Evolutionary conservation across 2,113 vertebrate genomes (phyloP), one percentile per base, ranked within the genome.

Genomic region (Shinisaurus crocodilurus): DNA sequence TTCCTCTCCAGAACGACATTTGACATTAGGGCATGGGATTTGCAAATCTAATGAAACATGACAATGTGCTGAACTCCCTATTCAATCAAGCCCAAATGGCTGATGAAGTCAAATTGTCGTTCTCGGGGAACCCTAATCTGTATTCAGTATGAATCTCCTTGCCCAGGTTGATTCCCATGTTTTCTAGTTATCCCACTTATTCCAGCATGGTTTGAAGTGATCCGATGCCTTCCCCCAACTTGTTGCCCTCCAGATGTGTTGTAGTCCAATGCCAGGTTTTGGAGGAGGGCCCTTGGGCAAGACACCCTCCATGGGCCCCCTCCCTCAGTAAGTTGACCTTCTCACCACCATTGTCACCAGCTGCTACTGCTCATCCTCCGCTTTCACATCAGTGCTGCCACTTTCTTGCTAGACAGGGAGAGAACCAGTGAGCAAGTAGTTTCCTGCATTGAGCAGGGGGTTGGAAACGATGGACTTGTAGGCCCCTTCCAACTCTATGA

Each of bases 11-110:
- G 50, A 72, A 80, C 54, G 63, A 27, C 72, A 67, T 79, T 37
- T 90, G 82, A 67, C 89, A 81, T 63, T n/a, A 88, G n/a, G 34
- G 23, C 32, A 6, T 50, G 29, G 32, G 40, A 65, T 80, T 23
- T 85, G 82, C 32, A 65, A 63, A 74, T 87, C 69, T 57, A 90
- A 87, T 82, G 48, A 70, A 86, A 70, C 76, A 82, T 87, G 89
- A 90, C 89, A 88, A 60, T 72, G 37, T 79, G 57, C 13, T 88
- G 15, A 6, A 65, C 37, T n/a, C 83, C 50, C 29, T 10, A 12
- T 48, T 40, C 15, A 45, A 80, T 63, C n/a, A 69, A 54, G 63
- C 67, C 37, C 20, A 82, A 48, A 90, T 67, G n/a, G 45, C 43
- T 63, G 32, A 63, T 20, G 25, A 69, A 54, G 37, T 32, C 85